Evolutionary conservation across 2,797 vertebrate genomes (phyloP).

Genomic region (Peromyscus melanophrys): DNA sequence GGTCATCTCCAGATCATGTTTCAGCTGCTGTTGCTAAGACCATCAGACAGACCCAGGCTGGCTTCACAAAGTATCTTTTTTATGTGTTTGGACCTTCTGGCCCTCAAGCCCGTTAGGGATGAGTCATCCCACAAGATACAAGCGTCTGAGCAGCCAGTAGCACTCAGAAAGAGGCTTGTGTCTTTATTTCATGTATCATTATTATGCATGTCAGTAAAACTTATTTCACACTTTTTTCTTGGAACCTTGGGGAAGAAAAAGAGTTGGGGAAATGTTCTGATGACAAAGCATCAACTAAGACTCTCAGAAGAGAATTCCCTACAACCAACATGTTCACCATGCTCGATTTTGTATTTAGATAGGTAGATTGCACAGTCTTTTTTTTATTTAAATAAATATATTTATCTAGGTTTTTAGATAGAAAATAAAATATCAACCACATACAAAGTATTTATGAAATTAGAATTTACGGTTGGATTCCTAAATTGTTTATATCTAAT

Average conservation of each 20-base stretch:
- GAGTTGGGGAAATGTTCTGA: not conserved
- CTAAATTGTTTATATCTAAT: conserved; percentile 20
- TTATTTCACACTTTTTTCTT: not conserved
- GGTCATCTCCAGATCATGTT: too few relatives aligned
- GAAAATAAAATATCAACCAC: not conserved
- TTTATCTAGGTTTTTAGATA: not conserved
- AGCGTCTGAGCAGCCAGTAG: not conserved
- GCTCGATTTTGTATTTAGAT: not conserved
- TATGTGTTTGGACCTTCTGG: too few relatives aligned
- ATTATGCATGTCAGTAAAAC: not conserved
- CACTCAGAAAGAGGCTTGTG: not conserved
- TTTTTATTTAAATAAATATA: conserved; percentile 6
- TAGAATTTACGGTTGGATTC: not conserved
- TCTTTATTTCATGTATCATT: not conserved
- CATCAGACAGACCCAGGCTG: too few relatives aligned
- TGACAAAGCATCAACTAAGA: not conserved
- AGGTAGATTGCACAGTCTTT: not conserved
- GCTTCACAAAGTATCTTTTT: too few relatives aligned
- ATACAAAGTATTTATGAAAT: not conserved
- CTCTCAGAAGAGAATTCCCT: not conserved
- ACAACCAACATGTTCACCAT: not conserved
- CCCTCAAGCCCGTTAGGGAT: too few relatives aligned
- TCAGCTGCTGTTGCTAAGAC: too few relatives aligned
- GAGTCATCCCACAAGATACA: too few relatives aligned
- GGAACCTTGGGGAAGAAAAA: not conserved